Base-by-base conservation (phyloP, 2,888 invertebrate species). In the Tetragonula carbonaria region DNA sequence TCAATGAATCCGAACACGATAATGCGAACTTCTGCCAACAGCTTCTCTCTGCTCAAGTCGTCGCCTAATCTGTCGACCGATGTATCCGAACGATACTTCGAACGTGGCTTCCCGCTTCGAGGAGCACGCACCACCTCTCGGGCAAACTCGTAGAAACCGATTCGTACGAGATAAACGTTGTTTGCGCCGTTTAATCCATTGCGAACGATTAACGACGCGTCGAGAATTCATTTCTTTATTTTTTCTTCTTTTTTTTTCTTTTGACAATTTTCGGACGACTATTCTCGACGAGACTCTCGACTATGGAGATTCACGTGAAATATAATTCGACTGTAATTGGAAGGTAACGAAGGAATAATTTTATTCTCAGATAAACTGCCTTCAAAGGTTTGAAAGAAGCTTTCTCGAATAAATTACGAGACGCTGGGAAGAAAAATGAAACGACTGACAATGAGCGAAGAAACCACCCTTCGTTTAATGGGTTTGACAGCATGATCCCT, bases 1-100 rank as follows among this genome's bases (percentile, higher is more conserved):
- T 93, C 93, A 93, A 93, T 93, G 93, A 93, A 92, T 93, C 89
- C 91, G 92, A 93, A 93, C 90, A 90, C 92, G 93, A 93, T 93
- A 93, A 93, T 92, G 90, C 91, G 85, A 92, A 92, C 90, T 92
- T 91, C 87, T 87, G 74, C 80, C 74, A 90, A 92, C 88, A 91
- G 86, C 86, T 78, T 66, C 28, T 28, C 28, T 28, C 62, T 73
- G 57, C 77, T 85, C 87, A 75, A 82, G 79, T 86, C 83, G 84
- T 76, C 86, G 88, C 78, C 92, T 91, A 92, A 90, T 92, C 93
- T 91, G 75, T 68, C 73, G 50, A 4, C 73, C 38, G 77, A 77
- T 53, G 73, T 82, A 79, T 57, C 82, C 82, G 28, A 62, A 28
- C 63, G 65, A 65, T 65, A 65, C 62, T 80, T 67, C 73, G 70